Evolutionary conservation across 2,113 vertebrate genomes (phyloP).

Genomic region (Sebastes schlegelii): DNA sequence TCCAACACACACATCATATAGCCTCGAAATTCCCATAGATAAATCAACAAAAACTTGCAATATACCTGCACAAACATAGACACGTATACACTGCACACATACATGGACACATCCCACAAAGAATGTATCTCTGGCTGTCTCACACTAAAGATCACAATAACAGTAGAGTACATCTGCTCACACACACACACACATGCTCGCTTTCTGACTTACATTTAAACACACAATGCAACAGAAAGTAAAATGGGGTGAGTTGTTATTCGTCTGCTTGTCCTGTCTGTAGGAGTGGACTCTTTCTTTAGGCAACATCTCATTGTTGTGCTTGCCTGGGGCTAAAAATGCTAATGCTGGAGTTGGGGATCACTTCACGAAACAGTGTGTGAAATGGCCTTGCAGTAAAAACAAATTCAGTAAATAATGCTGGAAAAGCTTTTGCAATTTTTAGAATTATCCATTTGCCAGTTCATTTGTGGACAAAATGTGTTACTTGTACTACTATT

Average conservation of each 20-base stretch:
- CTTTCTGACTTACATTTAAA: background rate
- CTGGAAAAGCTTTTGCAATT: background rate
- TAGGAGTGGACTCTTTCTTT: slow-evolving; percentile 8
- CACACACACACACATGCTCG: background rate
- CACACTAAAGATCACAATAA: background rate
- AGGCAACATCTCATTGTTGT: slow-evolving; percentile 24
- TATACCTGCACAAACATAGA: background rate
- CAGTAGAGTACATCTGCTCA: background rate
- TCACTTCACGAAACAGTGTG: background rate
- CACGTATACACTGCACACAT: background rate
- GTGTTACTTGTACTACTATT: background rate
- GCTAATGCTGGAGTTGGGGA: slow-evolving; percentile 17
- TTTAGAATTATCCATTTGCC: background rate
- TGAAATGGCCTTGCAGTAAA: slow-evolving; percentile 10
- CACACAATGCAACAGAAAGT: background rate
- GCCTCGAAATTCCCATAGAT: background rate
- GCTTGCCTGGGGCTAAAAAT: slow-evolving; percentile 32
- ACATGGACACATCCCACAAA: background rate
- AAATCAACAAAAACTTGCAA: slow-evolving; percentile 1
- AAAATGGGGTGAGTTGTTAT: background rate
- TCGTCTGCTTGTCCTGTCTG: background rate
- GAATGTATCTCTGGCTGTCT: background rate
- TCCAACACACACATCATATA: too few species aligned
- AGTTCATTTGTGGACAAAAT: slow-evolving; percentile 1
- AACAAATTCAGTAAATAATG: background rate